Percentiles rank a stretch among this genome's conserved stretches.
Evolutionary conservation across 2,888 invertebrate species (phyloP).

Genomic region (Drosophila niveifrons): DNA sequence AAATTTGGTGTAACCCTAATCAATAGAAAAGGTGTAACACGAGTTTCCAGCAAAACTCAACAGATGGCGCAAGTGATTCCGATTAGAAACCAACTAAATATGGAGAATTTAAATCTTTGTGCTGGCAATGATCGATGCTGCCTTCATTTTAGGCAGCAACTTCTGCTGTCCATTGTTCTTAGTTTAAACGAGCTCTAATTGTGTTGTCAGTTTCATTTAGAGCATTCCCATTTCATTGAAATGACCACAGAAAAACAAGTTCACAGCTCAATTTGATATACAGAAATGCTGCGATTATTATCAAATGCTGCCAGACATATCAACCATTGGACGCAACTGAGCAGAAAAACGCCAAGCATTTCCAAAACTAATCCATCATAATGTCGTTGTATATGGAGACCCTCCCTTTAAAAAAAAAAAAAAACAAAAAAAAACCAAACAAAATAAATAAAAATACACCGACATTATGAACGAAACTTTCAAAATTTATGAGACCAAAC

Average conservation of each 20-base stretch:
- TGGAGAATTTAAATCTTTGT: no score
- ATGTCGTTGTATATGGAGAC: slow-evolving; percentile 50
- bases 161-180: slow-evolving; percentile 10
- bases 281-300: slow-evolving; percentile 63
- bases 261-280: slow-evolving; percentile 63
- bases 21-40: background rate
- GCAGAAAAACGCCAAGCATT: slow-evolving; percentile 75
- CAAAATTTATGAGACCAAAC: slow-evolving; percentile 65
- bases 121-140: slow-evolving; percentile 17
- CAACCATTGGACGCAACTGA: slow-evolving; percentile 54
- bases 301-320: slow-evolving; percentile 60
- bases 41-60: background rate
- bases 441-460: slow-evolving; percentile 15
- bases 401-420: slow-evolving; percentile 67
- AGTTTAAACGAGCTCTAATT: slow-evolving; percentile 43
- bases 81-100: background rate
- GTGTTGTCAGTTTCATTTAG: slow-evolving; percentile 49
- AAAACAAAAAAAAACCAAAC: no score
- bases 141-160: background rate
- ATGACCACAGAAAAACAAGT: slow-evolving; percentile 28
- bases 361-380: slow-evolving; percentile 75
- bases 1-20: background rate
- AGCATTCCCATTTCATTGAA: slow-evolving; percentile 33
- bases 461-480: slow-evolving; percentile 57
- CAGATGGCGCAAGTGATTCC: slow-evolving; percentile 24